Percentiles rank a stretch among this genome's conserved stretches.
phyloP scores from a whole-genome alignment of 2,888 invertebrate species.

The Cactoblastis cactorum region DNA sequence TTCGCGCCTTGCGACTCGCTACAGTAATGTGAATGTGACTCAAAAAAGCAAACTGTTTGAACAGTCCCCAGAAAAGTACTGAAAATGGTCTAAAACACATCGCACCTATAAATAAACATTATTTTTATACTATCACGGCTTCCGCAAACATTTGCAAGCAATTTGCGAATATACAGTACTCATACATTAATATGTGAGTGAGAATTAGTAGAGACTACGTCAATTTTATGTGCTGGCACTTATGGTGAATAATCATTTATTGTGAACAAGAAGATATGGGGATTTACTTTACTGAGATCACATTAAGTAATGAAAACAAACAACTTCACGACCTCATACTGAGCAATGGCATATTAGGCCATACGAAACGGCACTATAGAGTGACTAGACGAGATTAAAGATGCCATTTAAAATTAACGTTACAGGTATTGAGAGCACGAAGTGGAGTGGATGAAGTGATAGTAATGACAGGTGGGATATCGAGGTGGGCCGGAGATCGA shows the following conservation, averaged over 20 bases:
- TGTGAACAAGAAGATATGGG: background rate
- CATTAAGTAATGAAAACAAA: slow-evolving; percentile 8
- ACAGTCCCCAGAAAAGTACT: background rate
- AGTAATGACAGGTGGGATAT: slow-evolving; percentile 46
- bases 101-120: background rate
- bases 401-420: background rate
- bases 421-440: slow-evolving; percentile 23
- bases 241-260: background rate
- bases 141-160: background rate
- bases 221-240: background rate
- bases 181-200: background rate
- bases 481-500: slow-evolving; percentile 47
- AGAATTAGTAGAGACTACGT: background rate
- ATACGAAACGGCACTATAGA: background rate
- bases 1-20: slow-evolving; percentile 56
- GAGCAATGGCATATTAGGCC: background rate
- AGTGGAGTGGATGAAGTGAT: slow-evolving; percentile 27
- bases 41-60: slow-evolving; percentile 22
- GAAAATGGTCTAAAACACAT: background rate
- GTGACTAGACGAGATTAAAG: background rate
- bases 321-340: slow-evolving; percentile 12
- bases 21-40: slow-evolving; percentile 38
- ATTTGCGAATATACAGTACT: too few relatives aligned
- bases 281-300: background rate
- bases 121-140: background rate